Percentiles rank a stretch among this genome's conserved stretches.
These are phyloP conservation scores for Micrasema minimum DNA, from an alignment of 1,140 invertebrate species.

Conservation along the genomic window DNA sequence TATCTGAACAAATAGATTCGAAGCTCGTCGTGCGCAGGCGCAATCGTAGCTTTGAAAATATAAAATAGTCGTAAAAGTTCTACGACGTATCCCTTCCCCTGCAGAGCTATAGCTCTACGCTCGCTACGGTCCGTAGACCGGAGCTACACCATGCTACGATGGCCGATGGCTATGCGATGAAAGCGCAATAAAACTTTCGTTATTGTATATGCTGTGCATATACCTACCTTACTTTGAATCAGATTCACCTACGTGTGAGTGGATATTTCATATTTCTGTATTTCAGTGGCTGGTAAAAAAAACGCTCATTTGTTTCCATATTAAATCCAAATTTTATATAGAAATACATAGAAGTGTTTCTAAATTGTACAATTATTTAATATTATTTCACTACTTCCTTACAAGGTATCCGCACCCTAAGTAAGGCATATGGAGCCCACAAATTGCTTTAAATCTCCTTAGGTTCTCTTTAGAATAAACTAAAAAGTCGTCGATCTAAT, in stretches of 20 bases:
- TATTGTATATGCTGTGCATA: constrained; percentile 34
- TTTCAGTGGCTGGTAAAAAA: constrained; percentile 37
- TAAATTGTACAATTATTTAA: too few relatives aligned
- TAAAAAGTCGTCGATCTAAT: too few relatives aligned
- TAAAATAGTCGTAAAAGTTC: constrained; percentile 47
- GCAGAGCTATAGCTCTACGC: too few relatives aligned
- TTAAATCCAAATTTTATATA: too few relatives aligned
- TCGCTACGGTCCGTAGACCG: neutral
- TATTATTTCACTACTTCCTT: too few relatives aligned
- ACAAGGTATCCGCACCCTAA: too few relatives aligned
- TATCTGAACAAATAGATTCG: neutral
- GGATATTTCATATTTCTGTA: constrained; percentile 34
- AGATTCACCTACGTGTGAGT: constrained; percentile 28
- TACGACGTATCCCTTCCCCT: constrained; percentile 40
- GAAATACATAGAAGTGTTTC: too few relatives aligned
- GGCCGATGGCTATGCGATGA: constrained; percentile 51
- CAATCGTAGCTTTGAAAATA: constrained; percentile 13
- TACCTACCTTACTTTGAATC: neutral
- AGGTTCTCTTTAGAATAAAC: too few relatives aligned
- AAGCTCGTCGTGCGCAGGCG: constrained; percentile 17
- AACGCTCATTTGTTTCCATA: too few relatives aligned
- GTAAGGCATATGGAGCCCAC: too few relatives aligned
- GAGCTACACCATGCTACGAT: constrained; percentile 37
- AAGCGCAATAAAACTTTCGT: constrained; percentile 53
- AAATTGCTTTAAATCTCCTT: too few relatives aligned